Evolutionary conservation across 2,888 invertebrate species (phyloP).

Genomic region (Melolontha melolontha): DNA sequence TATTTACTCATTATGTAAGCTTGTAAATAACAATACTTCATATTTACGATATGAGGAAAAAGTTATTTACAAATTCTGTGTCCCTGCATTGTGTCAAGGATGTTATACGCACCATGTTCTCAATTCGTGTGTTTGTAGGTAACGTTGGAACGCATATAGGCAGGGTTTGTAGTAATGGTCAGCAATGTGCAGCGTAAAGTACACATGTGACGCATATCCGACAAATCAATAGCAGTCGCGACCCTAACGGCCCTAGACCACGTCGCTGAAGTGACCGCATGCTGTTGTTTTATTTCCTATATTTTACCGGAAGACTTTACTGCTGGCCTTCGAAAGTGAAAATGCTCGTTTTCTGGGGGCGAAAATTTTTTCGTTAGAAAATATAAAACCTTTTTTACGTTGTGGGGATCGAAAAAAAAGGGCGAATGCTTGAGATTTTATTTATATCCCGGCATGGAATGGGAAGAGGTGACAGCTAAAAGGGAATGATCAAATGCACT

Average conservation of each 20-base stretch:
- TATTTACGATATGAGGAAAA: too few species aligned
- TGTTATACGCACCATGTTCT: not conserved
- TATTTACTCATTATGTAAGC: too few species aligned
- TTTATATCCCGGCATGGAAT: constrained; percentile 8
- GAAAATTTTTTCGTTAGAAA: constrained; percentile 48
- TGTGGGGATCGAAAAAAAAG: constrained; percentile 19
- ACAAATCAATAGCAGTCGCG: constrained; percentile 62
- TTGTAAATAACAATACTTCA: too few species aligned
- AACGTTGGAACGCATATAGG: constrained; percentile 46
- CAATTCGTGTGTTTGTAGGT: constrained; percentile 8
- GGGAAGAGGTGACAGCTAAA: too few species aligned
- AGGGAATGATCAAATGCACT: too few species aligned
- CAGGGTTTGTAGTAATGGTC: constrained; percentile 49
- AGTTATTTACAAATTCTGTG: too few species aligned
- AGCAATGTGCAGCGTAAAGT: constrained; percentile 58
- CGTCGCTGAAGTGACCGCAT: constrained; percentile 54
- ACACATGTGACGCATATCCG: constrained; percentile 62
- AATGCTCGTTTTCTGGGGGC: constrained; percentile 58
- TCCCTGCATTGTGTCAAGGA: too few species aligned
- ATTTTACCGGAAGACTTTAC: constrained; percentile 59
- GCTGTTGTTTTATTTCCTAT: constrained; percentile 61
- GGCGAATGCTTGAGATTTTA: constrained; percentile 23
- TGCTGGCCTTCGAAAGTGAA: constrained; percentile 59
- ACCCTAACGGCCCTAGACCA: constrained; percentile 53
- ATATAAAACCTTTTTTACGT: constrained; percentile 49